Evolutionary conservation across 2,113 vertebrate genomes (phyloP).

Genomic region (Pedionomus torquatus): DNA sequence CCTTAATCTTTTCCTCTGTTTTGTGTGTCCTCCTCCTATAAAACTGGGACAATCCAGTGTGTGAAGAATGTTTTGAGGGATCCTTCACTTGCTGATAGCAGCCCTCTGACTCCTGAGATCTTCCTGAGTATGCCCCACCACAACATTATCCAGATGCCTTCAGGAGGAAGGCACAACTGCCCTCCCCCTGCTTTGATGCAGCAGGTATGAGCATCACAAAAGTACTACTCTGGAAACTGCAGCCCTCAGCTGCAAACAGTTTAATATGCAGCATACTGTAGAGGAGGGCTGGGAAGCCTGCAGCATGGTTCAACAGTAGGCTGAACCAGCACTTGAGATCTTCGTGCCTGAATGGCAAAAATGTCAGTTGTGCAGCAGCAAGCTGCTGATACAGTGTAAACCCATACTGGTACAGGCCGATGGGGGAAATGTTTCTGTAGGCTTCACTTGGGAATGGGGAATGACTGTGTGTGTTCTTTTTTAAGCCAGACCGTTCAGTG

Average conservation of each 20-base stretch:
- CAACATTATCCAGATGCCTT: not conserved
- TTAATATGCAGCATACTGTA: not conserved
- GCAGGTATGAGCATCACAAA: not conserved
- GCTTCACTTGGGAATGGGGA: not conserved
- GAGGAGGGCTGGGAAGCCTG: not conserved
- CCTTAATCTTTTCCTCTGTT: not conserved
- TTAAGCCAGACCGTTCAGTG: not conserved
- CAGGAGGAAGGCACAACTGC: not conserved
- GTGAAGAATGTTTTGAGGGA: not conserved
- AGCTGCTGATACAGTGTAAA: not conserved
- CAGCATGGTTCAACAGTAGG: not conserved
- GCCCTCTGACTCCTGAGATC: not conserved
- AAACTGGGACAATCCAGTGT: not conserved
- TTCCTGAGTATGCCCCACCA: not conserved
- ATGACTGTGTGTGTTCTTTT: not conserved
- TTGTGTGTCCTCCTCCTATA: not conserved
- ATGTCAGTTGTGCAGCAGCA: not conserved
- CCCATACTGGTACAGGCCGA: not conserved
- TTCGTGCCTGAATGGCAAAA: not conserved
- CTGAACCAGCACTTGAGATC: not conserved
- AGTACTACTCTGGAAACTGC: not conserved
- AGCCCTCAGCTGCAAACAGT: not conserved
- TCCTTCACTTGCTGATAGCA: not conserved
- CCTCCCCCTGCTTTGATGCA: not conserved
- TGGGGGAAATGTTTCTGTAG: not conserved